Evolutionary conservation across 2,888 invertebrate genomes (phyloP), one percentile per base, ranked within the genome.

Genomic region (Axea sp.): DNA sequence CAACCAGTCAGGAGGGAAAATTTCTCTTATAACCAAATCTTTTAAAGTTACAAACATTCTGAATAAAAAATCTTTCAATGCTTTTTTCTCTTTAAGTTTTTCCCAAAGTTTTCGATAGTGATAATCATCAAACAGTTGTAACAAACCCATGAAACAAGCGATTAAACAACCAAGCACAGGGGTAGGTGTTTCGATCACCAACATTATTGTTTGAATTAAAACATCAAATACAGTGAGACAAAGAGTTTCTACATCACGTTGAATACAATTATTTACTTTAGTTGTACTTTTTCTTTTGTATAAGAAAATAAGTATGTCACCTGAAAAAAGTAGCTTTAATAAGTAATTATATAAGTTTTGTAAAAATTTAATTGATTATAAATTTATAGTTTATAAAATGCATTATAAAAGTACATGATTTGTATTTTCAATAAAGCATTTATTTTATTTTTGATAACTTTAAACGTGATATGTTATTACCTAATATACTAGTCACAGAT

Each of bases 71-170:
- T 96, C 96, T 85, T 96, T 96, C 0, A 96, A 87, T 0, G 94
- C 95, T 0, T 88, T 88, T 0, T 81, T 78, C 73, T 91, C 90
- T 73, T 93, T 91, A 3, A 94, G 89, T 76, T 95, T 94, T 80
- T 95, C 95, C 94, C 96, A 96, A 35, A 97, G 89, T 8, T 94
- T 90, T 78, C 93, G 93, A 86, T 96, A 97, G 83, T 97, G 97
- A 17, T 93, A 93, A 75, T 96, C 95, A 78, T 95, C 95, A 82
- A 98, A 90, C 1, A 97, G 89, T 84, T 96, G 95, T 82, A 98
- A 90, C 33, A 96, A 90, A 0, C 96, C 96, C 14, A 96, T 91
- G 9, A 98, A 89, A 83, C 95, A 96, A 0, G 96, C 94, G 6
- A 97, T 96, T 86, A 98, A 89, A 77, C 94, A 93, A 1, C 96